phyloP scores from a whole-genome alignment of 1,140 invertebrate genomes.

The Xylocopa sonorina region DNA sequence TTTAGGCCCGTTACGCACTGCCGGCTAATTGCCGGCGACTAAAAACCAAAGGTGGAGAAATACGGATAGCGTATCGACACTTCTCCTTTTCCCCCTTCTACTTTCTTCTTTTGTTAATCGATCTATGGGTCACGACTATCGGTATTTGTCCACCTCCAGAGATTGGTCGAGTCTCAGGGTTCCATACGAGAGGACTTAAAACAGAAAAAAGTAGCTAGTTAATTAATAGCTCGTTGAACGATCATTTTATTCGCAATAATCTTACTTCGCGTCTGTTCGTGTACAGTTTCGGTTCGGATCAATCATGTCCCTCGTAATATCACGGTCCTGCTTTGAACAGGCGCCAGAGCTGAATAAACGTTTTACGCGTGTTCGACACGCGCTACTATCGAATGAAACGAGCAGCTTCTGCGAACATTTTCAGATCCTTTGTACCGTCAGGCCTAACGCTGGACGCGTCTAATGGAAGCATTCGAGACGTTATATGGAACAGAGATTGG shows the following conservation, averaged over 20 bases:
- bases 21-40: too few species aligned
- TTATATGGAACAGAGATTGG: too few species aligned
- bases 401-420: neutral
- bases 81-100: too few species aligned
- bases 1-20: conserved; percentile 25
- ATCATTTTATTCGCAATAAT: neutral
- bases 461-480: neutral
- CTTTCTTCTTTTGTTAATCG: too few species aligned
- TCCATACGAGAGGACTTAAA: neutral
- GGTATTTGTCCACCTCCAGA: too few species aligned
- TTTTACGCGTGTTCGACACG: neutral
- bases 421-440: neutral
- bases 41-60: too few species aligned
- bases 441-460: neutral
- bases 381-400: neutral
- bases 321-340: neutral
- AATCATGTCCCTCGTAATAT: neutral
- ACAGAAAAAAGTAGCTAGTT: too few species aligned
- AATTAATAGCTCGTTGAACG: neutral
- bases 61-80: too few species aligned
- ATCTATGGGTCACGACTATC: too few species aligned
- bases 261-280: neutral
- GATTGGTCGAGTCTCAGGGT: too few species aligned
- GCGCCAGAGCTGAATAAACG: neutral
- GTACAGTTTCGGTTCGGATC: neutral